Percentiles rank a stretch among this genome's conserved stretches.
phyloP scores from a whole-genome alignment of 2,113 vertebrate species.

The Antennarius striatus region DNA sequence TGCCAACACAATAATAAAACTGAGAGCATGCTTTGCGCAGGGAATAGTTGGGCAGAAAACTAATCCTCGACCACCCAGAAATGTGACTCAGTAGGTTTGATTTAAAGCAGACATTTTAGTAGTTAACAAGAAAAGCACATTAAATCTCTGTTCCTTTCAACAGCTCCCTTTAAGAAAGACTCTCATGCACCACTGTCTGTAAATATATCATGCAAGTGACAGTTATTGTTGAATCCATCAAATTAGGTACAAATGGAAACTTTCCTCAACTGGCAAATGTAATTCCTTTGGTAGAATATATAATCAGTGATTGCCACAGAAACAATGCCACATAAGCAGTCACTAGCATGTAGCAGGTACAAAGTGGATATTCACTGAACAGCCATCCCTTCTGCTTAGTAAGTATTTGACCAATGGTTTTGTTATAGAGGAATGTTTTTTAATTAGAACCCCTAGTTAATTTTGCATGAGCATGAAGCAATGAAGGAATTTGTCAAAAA shows the following conservation, averaged over 20 bases:
- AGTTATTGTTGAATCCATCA: slow-evolving; percentile 6
- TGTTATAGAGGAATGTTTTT: too few species aligned
- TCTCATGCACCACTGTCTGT: slow-evolving; percentile 23
- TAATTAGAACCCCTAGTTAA: too few species aligned
- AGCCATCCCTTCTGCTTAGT: too few species aligned
- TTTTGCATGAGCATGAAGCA: not conserved
- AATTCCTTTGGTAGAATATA: not conserved
- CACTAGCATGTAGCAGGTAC: not conserved
- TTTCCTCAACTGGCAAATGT: slow-evolving; percentile 1
- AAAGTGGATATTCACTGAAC: not conserved
- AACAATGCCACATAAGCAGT: not conserved
- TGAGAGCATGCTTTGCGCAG: slow-evolving; percentile 25
- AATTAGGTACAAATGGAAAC: slow-evolving; percentile 47
- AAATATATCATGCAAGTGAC: slow-evolving; percentile 27
- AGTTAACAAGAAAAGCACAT: slow-evolving; percentile 28
- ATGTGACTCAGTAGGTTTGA: slow-evolving; percentile 26
- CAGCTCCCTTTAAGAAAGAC: slow-evolving; percentile 24
- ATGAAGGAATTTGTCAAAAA: too few species aligned
- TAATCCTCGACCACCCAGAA: slow-evolving; percentile 53
- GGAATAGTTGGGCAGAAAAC: slow-evolving; percentile 33
- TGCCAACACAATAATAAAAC: slow-evolving; percentile 29
- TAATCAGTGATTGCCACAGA: not conserved
- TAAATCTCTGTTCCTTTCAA: slow-evolving; percentile 27
- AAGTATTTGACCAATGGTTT: too few species aligned
- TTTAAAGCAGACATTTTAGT: slow-evolving; percentile 51